Evolutionary conservation across 2,113 vertebrate species (phyloP).

Genomic region (Tor tambroides): DNA sequence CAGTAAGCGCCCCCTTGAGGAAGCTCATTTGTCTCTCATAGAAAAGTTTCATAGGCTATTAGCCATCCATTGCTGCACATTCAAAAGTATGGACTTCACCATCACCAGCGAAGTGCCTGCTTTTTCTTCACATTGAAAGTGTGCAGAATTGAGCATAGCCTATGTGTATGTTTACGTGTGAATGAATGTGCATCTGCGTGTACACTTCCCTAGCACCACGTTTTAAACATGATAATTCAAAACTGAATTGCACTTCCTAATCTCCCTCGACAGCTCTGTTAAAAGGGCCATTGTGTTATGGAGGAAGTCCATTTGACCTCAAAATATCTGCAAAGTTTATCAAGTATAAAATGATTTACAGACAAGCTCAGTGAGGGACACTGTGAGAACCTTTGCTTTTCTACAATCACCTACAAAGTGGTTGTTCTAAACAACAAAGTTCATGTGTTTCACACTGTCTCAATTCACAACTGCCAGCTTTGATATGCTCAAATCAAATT

Average conservation of each 20-base stretch:
- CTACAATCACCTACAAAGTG: not conserved
- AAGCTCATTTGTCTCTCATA: not conserved
- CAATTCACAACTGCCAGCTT: not conserved
- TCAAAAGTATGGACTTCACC: not conserved
- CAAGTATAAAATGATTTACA: not conserved
- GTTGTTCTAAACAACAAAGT: not conserved
- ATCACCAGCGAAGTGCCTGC: not conserved
- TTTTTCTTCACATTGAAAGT: not conserved
- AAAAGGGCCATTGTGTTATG: slow-evolving; percentile 30
- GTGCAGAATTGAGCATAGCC: not conserved
- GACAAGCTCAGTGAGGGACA: not conserved
- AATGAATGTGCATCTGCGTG: not conserved
- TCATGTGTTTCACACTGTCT: not conserved
- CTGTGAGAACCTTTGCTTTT: slow-evolving; percentile 1
- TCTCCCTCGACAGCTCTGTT: slow-evolving; percentile 8
- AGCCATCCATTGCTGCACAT: not conserved
- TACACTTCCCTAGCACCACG: slow-evolving; percentile 2
- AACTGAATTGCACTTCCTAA: not conserved
- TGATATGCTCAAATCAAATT: not conserved
- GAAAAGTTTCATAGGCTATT: not conserved
- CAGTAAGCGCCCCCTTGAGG: not conserved
- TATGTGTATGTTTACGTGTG: not conserved
- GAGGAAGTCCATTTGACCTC: slow-evolving; percentile 42
- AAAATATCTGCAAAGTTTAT: slow-evolving; percentile 26
- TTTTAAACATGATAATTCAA: slow-evolving; percentile 1